Evolutionary conservation across 2,888 invertebrate species (phyloP), one percentile per base, ranked within the genome.

Genomic region (Periphyllus acericola): DNA sequence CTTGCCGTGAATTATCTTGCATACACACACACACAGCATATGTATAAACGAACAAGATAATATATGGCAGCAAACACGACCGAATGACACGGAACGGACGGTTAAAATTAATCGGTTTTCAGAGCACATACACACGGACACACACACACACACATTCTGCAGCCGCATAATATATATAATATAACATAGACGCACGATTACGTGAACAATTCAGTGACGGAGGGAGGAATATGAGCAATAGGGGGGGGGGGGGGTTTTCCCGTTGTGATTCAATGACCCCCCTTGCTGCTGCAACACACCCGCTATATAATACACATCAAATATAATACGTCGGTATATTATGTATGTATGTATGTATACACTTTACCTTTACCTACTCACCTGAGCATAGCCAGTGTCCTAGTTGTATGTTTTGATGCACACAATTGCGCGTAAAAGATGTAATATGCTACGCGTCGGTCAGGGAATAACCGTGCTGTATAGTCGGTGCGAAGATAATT

Each of bases 181-280:
- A 9, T 66, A 29, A 14, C 14, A 11, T 46, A 46, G 9, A 46
- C 46, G 14, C 14, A 32, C 71, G 71, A 17, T 71, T 32, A 32
- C 29, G 71, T 17, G 71, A 71, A 29, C 32, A 6, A 68, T 29
- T n/a, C 5, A 1, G 29, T 29, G 25, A 1, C 11, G 71, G 71
- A 17, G 71, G 71, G 71, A 71, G 32, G 71, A 71, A 66, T 66
- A n/a, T n/a, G n/a, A 25, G 29, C 29, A 4, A 32, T 71, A 19
- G 0, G 46, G 55, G 83, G 34, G 52, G n/a, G 0, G 68, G 32
- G 82, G n/a, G 46, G n/a, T n/a, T 72, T 85, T 86, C 86, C 86
- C 86, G 86, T 86, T 86, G 86, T 72, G 29, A 86, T 83, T 83
- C 83, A 75, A 74, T 75, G 83, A 86, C 74, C 71, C 72, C 40